Base-by-base conservation (phyloP, 2,888 invertebrate genomes). In the Tribolium freemani region DNA sequence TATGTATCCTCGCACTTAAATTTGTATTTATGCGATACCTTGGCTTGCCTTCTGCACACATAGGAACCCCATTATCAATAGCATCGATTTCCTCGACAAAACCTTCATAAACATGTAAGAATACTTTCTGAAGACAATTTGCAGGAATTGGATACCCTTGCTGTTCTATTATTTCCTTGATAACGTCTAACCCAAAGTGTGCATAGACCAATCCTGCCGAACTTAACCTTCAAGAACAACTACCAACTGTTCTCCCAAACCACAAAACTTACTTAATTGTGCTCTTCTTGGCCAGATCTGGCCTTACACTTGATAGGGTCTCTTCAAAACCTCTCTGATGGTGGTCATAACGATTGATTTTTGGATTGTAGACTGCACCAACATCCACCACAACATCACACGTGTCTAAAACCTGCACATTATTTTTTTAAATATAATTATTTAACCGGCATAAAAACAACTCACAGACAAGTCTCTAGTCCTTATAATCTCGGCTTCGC, bases 341-440 rank as follows among this genome's bases (percentile, higher is more conserved):
- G 86, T 99, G 99, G 85, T 99, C 99, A 86, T 94, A 99, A 74
- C 94, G 89, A 73, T 93, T 90, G 70, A 85, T 91, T 0, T 88
- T 87, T 66, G 93, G 93, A 85, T 98, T 91, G 85, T 94, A 99
- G 10, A 90, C 90, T 0, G 92, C 94, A 2, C 99, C 99, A 3
- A 99, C 98, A 88, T 99, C 99, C 0, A 99, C 93, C 0, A 99
- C 96, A 77, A 99, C 92, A 83, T 98, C 96, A 87, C 98, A 98
- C 0, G 90, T 89, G 0, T 92, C 90, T 64, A 99, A 88, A 75
- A 91, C 69, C 87, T 86, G 38, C n/a, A 51, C 38, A 48, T 68
- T 53, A 20, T 56, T 26, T 44, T 56, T 20, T 10, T 2, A n/a
- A 30, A 50, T 5, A 16, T 11, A 45, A 56, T 11, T 5, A 8